phyloP scores from a whole-genome alignment of 2,888 invertebrate genomes.

The Calephelis perditalis region DNA sequence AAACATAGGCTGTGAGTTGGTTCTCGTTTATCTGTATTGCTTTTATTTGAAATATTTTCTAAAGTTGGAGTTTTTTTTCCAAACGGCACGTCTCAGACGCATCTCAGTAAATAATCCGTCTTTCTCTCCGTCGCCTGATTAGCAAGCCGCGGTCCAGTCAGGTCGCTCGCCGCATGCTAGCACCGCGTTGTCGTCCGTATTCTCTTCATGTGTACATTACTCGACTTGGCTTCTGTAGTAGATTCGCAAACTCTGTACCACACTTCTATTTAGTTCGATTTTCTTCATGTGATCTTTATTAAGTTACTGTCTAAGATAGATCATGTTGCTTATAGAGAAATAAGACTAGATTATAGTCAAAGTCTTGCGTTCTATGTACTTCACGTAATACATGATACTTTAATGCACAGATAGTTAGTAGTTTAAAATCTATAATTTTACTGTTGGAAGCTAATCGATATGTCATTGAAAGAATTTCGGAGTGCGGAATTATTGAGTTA shows the following conservation, averaged over 20 bases:
- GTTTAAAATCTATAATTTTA: slow-evolving; percentile 59
- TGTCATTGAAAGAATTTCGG: slow-evolving; percentile 63
- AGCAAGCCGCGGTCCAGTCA: slow-evolving; percentile 45
- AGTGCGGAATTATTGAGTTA: slow-evolving; percentile 53
- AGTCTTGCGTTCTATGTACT: slow-evolving; percentile 64
- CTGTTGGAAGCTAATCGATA: slow-evolving; percentile 67
- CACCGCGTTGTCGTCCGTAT: slow-evolving; percentile 60
- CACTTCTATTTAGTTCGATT: slow-evolving; percentile 54
- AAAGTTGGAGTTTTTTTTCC: slow-evolving; percentile 56
- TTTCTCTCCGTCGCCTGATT: slow-evolving; percentile 69
- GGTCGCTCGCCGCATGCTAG: slow-evolving; percentile 43
- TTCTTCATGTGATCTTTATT: slow-evolving; percentile 52
- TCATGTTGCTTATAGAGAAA: slow-evolving; percentile 62
- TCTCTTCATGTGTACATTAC: slow-evolving; percentile 58
- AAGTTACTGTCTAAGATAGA: slow-evolving; percentile 52
- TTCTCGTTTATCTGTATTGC: slow-evolving; percentile 66
- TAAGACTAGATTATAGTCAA: slow-evolving; percentile 69
- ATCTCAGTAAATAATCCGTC: slow-evolving; percentile 73
- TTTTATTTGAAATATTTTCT: slow-evolving; percentile 51
- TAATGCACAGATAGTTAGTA: slow-evolving; percentile 69
- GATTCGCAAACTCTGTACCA: slow-evolving; percentile 61
- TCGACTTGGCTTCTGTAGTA: slow-evolving; percentile 69
- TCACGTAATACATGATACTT: slow-evolving; percentile 71
- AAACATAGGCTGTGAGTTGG: slow-evolving; percentile 75
- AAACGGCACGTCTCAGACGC: slow-evolving; percentile 74